Base-by-base conservation (phyloP, 2,113 vertebrate species). In the Leucosticte australis region DNA sequence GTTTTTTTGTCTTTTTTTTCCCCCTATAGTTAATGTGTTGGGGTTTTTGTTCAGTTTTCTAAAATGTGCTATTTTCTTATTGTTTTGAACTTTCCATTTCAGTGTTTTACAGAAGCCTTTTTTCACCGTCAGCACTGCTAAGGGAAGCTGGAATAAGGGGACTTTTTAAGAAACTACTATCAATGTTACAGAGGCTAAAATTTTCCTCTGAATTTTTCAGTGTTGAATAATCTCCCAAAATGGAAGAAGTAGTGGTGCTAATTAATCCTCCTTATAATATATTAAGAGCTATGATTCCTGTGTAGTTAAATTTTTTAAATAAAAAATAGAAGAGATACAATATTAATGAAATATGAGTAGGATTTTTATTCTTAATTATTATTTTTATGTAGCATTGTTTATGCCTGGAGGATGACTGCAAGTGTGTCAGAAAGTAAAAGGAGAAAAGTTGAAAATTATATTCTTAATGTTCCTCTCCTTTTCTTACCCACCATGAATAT, bases 21-120 rank as follows among this genome's bases (percentile, higher is more conserved):
- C 1, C 4, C 7, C 14, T 22, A 26, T 46, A n/a, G 11, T 50
- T 71, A 53, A 46, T n/a, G 2, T 31, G 28, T 65, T n/a, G 17
- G 2, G 1, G 4, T 2, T 28, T 74, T 42, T 31, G 15, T 62
- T 47, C 2, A 2, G 2, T 31, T 57, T 78, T 67, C 44, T 24
- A 37, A 33, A 57, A 55, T 56, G 87, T 21, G 6, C 21, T 41
- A 0, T 68, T 73, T 64, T 64, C 44, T 68, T 93, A 7, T 3
- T 90, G 35, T 68, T 79, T 79, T 73, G 37, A 80, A 11, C 23
- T 90, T 88, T 69, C 42, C 15, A 12, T 71, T 79, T 83, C n/a
- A 53, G 31, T 76, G 27, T 22, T 90, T 59, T 89, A 59, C 13
- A 71, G 60, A 91, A 82, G 27, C 35, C 10, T 52, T 73, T 85